Conservation (phyloP, 2,113 vertebrate genomes). For the Morphnarchus princeps region DNA sequence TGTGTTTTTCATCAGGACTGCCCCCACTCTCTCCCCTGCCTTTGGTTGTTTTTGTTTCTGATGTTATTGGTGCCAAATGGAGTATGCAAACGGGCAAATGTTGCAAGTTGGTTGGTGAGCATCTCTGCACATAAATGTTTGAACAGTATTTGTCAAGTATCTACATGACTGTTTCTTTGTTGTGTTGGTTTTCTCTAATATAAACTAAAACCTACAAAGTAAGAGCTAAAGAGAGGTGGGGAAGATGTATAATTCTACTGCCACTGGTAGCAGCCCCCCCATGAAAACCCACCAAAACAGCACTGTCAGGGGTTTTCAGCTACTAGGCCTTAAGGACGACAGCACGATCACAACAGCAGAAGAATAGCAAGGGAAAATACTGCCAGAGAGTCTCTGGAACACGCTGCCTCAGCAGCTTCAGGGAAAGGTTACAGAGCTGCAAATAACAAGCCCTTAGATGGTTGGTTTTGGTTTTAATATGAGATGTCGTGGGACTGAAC, state of each 20-base stretch:
- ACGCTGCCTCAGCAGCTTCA: neutral
- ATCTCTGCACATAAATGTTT: neutral
- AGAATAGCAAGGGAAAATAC: neutral
- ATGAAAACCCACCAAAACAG: neutral
- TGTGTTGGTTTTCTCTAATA: neutral
- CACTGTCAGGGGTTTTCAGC: neutral
- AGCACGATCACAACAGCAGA: neutral
- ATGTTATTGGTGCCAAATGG: neutral
- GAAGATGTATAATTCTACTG: neutral
- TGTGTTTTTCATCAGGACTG: neutral
- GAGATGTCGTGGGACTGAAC: neutral
- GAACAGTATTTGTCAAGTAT: neutral
- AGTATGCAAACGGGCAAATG: neutral
- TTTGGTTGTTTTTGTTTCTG: neutral
- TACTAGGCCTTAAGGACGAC: neutral
- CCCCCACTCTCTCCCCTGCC: neutral
- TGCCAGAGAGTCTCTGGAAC: neutral
- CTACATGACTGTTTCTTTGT: neutral
- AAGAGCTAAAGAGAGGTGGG: neutral
- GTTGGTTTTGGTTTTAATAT: neutral
- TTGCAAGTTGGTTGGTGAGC: rapidly evolving
- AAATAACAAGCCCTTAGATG: neutral
- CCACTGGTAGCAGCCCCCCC: neutral
- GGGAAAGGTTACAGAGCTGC: neutral
- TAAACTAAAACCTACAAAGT: neutral